Conservation (phyloP, 2,797 vertebrate genomes). For the Sebastes flavidus region DNA sequence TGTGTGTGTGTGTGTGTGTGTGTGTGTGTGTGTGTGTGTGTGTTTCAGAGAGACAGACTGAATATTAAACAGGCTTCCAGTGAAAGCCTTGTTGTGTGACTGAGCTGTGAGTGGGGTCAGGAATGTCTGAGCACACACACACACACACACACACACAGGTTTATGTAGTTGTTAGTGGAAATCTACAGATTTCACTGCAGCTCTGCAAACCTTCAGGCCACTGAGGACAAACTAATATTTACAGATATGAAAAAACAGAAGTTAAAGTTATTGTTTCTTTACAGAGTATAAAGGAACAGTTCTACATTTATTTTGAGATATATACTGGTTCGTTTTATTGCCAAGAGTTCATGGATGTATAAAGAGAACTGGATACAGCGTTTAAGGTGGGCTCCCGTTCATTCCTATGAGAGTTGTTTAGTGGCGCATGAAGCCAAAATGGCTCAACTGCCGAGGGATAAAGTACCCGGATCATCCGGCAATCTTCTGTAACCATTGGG, state of each 20-base stretch:
- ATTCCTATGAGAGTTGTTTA: too few species aligned
- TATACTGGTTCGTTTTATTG: neutral
- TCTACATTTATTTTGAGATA: neutral
- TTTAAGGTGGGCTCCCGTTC: too few species aligned
- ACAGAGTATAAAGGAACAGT: neutral
- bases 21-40: constrained; percentile 10
- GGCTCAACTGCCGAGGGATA: too few species aligned
- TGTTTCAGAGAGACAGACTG: constrained; percentile 17
- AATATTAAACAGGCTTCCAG: constrained; percentile 64
- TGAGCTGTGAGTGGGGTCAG: constrained; percentile 72
- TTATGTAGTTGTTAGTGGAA: constrained; percentile 20
- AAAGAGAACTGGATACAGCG: too few species aligned
- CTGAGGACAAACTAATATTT: constrained; percentile 44
- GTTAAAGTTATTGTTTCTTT: neutral
- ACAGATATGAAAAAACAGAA: constrained; percentile 10
- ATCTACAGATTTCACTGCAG: constrained; percentile 5
- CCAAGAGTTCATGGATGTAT: neutral
- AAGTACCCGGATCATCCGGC: too few species aligned
- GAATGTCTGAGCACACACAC: constrained; percentile 67
- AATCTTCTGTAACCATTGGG: too few species aligned
- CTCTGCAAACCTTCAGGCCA: neutral
- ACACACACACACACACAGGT: constrained; percentile 2
- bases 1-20: constrained; percentile 7
- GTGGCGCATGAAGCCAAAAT: too few species aligned
- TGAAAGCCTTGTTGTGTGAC: constrained; percentile 78